Conservation (phyloP, 1,140 invertebrate species). For the Xylocopa sonorina region DNA sequence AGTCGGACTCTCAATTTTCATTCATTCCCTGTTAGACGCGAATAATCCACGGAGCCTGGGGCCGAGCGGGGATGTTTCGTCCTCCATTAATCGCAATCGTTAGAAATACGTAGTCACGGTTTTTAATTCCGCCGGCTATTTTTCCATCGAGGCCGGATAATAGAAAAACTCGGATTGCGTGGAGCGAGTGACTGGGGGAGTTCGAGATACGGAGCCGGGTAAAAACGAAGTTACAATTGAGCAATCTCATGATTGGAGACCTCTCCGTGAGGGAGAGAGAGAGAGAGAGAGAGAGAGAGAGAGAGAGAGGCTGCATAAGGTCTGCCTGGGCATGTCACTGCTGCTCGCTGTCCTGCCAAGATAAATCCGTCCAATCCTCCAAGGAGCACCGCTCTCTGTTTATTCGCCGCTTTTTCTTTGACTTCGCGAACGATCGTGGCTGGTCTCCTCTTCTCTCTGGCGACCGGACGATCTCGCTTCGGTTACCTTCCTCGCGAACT, state of each 20-base stretch:
- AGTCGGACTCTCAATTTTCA: too few relatives aligned
- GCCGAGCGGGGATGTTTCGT: too few relatives aligned
- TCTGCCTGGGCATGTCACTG: constrained; percentile 61
- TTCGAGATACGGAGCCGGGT: constrained; percentile 16
- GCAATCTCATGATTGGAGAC: constrained; percentile 78
- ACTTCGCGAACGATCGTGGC: constrained; percentile 33
- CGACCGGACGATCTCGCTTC: too few relatives aligned
- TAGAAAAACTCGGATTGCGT: constrained; percentile 43
- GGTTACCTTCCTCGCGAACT: too few relatives aligned
- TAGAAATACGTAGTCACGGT: constrained; percentile 39
- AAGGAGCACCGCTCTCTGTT: constrained; percentile 64
- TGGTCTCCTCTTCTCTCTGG: background rate
- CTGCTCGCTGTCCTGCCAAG: constrained; percentile 58
- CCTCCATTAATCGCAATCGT: background rate
- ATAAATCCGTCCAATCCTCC: constrained; percentile 63
- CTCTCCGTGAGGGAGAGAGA: too few relatives aligned
- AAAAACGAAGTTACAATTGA: constrained; percentile 73
- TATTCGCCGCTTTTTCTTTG: constrained; percentile 65
- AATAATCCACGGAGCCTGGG: too few relatives aligned
- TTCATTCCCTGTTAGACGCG: too few relatives aligned
- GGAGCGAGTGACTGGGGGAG: constrained; percentile 11
- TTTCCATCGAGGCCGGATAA: constrained; percentile 50
- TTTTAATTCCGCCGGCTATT: constrained; percentile 54
- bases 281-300: too few relatives aligned
- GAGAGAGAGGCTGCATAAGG: constrained; percentile 65